Conservation (phyloP, 2,888 invertebrate genomes). For the Tachystola acroxantha region DNA sequence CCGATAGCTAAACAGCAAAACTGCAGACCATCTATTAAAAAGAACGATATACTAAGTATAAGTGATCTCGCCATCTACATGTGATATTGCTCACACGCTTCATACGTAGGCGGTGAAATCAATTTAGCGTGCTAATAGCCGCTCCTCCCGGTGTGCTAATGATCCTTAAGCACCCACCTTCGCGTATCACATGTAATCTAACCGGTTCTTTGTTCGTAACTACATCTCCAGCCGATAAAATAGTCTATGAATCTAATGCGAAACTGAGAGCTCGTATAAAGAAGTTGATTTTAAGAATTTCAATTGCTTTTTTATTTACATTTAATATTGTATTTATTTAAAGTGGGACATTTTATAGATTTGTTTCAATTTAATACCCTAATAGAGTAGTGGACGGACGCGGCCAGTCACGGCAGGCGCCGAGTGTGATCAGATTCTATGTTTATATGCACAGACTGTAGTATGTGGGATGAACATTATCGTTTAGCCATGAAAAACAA, state of each 20-base stretch:
- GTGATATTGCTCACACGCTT: not conserved
- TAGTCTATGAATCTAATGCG: conserved; percentile 39
- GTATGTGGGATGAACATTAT: conserved; percentile 34
- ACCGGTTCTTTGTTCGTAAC: conserved; percentile 29
- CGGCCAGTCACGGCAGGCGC: conserved; percentile 35
- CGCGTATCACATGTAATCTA: conserved; percentile 15
- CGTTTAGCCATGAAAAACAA: conserved; percentile 27
- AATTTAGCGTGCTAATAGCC: conserved; percentile 55
- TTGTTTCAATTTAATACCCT: conserved; percentile 36
- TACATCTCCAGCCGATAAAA: conserved; percentile 25
- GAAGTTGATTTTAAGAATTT: conserved; percentile 29
- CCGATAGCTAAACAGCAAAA: too few relatives aligned
- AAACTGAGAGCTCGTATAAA: conserved; percentile 33
- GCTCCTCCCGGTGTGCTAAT: conserved; percentile 46
- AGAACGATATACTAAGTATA: too few relatives aligned
- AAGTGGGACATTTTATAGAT: conserved; percentile 41
- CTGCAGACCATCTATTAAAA: too few relatives aligned
- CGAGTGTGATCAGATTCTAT: conserved; percentile 31
- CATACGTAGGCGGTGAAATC: conserved; percentile 44
- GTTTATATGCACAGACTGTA: conserved; percentile 35
- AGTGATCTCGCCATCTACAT: not conserved
- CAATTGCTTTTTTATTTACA: conserved; percentile 34
- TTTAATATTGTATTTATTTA: conserved; percentile 53
- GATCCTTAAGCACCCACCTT: conserved; percentile 31
- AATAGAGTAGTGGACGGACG: conserved; percentile 28